Evolutionary conservation across 2,888 invertebrate genomes (phyloP).

Genomic region (Lapara coniferarum): DNA sequence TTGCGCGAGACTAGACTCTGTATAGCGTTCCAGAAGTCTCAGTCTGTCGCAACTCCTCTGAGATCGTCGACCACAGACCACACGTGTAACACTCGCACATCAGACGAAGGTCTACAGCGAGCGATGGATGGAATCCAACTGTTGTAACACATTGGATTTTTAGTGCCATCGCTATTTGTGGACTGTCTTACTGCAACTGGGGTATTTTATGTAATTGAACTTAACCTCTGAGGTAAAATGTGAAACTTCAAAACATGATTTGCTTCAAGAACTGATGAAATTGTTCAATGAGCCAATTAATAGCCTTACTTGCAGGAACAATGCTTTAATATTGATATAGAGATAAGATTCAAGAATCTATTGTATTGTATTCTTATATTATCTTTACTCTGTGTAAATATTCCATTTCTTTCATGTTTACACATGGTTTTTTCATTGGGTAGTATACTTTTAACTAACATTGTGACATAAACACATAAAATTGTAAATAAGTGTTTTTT

Average conservation of each 20-base stretch:
- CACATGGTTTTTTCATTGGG: too few species aligned
- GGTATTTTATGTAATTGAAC: slow-evolving; percentile 44
- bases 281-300: background rate
- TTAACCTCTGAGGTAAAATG: slow-evolving; percentile 41
- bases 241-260: background rate
- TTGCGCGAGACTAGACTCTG: slow-evolving; percentile 71
- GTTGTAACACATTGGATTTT: slow-evolving; percentile 77
- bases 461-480: too few species aligned
- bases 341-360: too few species aligned
- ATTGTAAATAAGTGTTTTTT: too few species aligned
- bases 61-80: slow-evolving; percentile 56
- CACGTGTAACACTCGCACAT: slow-evolving; percentile 55
- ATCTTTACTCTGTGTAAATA: too few species aligned
- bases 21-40: slow-evolving; percentile 58
- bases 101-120: slow-evolving; percentile 67
- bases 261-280: background rate
- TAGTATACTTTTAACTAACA: too few species aligned
- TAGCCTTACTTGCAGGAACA: too few species aligned
- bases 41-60: slow-evolving; percentile 65
- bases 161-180: slow-evolving; percentile 78
- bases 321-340: too few species aligned
- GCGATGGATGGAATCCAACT: slow-evolving; percentile 80
- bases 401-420: too few species aligned
- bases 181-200: slow-evolving; percentile 66
- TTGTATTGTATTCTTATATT: too few species aligned